Evolutionary conservation across 2,797 vertebrate species (phyloP).

Genomic region (Brachyrhaphis roseni): DNA sequence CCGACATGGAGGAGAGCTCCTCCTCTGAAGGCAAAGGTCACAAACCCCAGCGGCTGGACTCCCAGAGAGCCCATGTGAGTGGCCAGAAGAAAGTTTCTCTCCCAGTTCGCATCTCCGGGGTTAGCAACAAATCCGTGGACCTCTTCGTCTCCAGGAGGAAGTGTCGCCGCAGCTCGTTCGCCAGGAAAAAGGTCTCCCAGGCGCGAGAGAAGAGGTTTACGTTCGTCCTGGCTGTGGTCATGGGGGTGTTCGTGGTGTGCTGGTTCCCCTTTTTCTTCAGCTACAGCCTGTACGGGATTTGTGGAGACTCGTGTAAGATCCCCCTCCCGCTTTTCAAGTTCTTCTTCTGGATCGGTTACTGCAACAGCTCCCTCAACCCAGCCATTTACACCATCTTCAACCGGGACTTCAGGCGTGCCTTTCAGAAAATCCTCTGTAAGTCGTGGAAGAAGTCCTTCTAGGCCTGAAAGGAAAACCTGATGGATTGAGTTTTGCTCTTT

Average conservation of each 20-base stretch:
- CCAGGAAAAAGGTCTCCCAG: conserved; percentile 87
- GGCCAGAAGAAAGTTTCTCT: conserved; percentile 71
- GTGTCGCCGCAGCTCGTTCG: conserved; percentile 83
- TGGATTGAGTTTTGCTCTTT: conserved; percentile 8
- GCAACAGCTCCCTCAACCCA: conserved; percentile 95
- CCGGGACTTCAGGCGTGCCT: conserved; percentile 92
- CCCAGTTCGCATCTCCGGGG: conserved; percentile 83
- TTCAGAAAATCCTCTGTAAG: conserved; percentile 92
- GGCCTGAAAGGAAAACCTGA: neutral
- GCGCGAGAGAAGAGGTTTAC: conserved; percentile 94
- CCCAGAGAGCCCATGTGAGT: conserved; percentile 60
- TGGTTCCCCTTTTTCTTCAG: conserved; percentile 97
- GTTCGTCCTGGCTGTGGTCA: conserved; percentile 93
- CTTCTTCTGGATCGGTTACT: conserved; percentile 98
- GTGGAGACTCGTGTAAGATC: conserved; percentile 88
- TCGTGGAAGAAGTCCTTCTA: conserved; percentile 84
- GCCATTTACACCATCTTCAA: conserved; percentile 97
- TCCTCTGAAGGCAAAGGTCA: conserved; percentile 85
- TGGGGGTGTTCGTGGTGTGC: conserved; percentile 95
- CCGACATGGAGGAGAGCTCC: conserved; percentile 88
- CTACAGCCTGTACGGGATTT: conserved; percentile 91
- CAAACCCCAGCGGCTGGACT: conserved; percentile 55
- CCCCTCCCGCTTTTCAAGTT: conserved; percentile 92
- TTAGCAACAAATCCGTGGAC: conserved; percentile 90
- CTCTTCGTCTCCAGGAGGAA: conserved; percentile 87